Percentiles rank a stretch among this genome's conserved stretches.
Conservation (phyloP, 2,113 vertebrate genomes). For the Agelaius phoeniceus region DNA sequence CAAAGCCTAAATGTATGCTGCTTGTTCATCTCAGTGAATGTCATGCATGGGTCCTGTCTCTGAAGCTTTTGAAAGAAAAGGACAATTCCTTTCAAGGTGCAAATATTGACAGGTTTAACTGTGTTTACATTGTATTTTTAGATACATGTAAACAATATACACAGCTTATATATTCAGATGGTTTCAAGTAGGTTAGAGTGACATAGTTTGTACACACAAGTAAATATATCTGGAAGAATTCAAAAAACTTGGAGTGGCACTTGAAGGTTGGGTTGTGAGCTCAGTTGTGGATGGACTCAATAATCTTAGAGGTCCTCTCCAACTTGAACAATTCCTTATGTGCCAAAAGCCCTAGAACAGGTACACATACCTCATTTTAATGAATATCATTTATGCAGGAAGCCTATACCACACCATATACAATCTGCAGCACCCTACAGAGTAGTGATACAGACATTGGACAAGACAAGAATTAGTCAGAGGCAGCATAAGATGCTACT, state of each 20-base stretch:
- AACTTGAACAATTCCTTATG: fast-evolving
- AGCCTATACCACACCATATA: not conserved
- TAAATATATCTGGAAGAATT: not conserved
- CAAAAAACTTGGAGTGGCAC: not conserved
- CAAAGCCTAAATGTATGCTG: not conserved
- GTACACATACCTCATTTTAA: not conserved
- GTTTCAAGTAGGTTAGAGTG: not conserved
- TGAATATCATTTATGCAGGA: not conserved
- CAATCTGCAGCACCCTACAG: not conserved
- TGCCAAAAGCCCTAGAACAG: not conserved
- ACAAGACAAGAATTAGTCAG: not conserved
- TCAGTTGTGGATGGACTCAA: not conserved
- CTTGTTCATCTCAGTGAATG: not conserved
- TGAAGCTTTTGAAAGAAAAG: not conserved
- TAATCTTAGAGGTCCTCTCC: not conserved
- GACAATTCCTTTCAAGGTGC: not conserved
- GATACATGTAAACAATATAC: not conserved
- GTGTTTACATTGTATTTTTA: not conserved
- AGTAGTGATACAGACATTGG: not conserved
- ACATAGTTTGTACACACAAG: not conserved
- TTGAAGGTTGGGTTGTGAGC: not conserved
- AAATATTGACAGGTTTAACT: not conserved
- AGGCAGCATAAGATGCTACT: not conserved
- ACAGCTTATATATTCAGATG: not conserved
- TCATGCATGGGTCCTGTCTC: not conserved